These are phyloP conservation scores for Cephalopterus ornatus DNA, from an alignment of 2,113 vertebrate species.

Conservation along the genomic window DNA sequence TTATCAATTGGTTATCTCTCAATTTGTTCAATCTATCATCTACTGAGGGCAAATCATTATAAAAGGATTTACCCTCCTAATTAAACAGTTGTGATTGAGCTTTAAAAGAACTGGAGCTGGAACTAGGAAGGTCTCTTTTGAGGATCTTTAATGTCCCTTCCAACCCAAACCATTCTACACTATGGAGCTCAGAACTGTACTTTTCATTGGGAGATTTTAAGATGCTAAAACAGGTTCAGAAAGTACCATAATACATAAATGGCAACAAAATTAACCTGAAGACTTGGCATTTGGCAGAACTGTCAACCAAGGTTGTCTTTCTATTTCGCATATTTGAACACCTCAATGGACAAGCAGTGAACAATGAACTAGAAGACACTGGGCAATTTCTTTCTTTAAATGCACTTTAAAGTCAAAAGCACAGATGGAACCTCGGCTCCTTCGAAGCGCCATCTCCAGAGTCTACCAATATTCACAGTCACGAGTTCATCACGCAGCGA, in stretches of 20 bases:
- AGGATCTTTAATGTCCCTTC: not conserved
- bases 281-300: not conserved
- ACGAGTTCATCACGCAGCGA: not conserved
- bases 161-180: not conserved
- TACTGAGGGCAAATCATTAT: not conserved
- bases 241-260: not conserved
- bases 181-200: not conserved
- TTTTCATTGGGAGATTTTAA: not conserved
- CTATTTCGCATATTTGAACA: constrained; percentile 37
- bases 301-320: not conserved
- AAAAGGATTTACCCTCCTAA: not conserved
- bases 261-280: not conserved
- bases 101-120: not conserved
- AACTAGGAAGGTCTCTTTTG: not conserved
- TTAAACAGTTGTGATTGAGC: not conserved
- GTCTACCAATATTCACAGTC: not conserved
- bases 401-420: not conserved
- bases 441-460: not conserved
- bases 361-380: not conserved
- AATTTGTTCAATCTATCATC: not conserved
- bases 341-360: not conserved
- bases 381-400: not conserved
- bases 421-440: not conserved
- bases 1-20: not conserved
- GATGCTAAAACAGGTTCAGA: not conserved